Base-by-base conservation (phyloP, 2,888 invertebrate genomes). In the Cephalotes varians region DNA sequence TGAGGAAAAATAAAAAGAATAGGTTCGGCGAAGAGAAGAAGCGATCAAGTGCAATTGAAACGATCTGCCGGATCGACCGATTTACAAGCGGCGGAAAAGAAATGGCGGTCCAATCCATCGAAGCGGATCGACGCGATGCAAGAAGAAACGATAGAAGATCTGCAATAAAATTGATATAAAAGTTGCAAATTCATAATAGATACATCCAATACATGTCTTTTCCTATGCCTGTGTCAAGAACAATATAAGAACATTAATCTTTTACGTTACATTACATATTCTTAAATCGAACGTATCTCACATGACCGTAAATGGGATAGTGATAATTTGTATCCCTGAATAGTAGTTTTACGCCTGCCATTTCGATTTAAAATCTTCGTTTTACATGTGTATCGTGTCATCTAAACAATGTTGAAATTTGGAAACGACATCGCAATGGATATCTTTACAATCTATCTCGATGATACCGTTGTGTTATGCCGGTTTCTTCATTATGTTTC, bases 391-490 rank as follows among this genome's bases (percentile, higher is more conserved):
- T 51, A 44, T 58, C 72, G 62, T 64, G 34, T 56, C 83, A 40
- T 54, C 28, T 37, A 62, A 76, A 74, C 67, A 84, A 80, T 62
- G 72, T 47, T 37, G 81, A 65, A 72, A 85, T 87, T 85, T 73
- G 82, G 58, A 82, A 89, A 84, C 77, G 85, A 86, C 86, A 86
- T 77, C 85, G 76, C 74, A 40, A 69, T 31, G 56, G 34, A 31
- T 86, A 89, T 89, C 89, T 77, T 40, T 21, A 28, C 72, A 37
- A 60, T 64, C 40, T 65, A 89, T 88, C 88, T 74, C 71, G 56
- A 25, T 21, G 76, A 60, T 67, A 54, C 51, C 64, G 60, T 56
- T 31, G 56, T 28, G 47, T 62, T 69, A 74, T 62, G 51, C 44
- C 69, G 51, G 40, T 10, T 47, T 67, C 67, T 73, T 83, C 67